Evolutionary conservation across 2,113 vertebrate species (phyloP).

Genomic region (Montifringilla adamsi): DNA sequence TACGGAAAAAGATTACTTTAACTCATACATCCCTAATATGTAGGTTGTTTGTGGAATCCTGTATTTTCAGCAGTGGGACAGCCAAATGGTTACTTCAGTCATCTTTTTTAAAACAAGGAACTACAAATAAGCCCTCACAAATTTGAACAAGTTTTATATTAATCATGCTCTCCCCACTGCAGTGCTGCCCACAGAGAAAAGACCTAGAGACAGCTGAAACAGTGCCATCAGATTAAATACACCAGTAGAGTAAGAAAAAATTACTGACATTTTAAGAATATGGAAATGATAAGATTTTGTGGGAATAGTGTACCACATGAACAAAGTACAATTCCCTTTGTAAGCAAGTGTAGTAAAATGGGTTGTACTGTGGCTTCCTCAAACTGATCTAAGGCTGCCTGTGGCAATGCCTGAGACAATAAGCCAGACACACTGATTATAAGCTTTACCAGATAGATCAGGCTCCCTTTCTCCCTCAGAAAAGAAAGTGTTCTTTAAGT

Average conservation of each 20-base stretch:
- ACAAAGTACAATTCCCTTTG: not conserved
- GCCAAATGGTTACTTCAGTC: not conserved
- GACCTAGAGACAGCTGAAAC: not conserved
- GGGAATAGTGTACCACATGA: not conserved
- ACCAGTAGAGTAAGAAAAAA: not conserved
- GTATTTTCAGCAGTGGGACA: not conserved
- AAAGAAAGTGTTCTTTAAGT: not conserved
- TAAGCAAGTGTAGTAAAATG: not conserved
- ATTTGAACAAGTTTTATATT: not conserved
- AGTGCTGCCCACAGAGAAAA: not conserved
- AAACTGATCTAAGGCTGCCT: not conserved
- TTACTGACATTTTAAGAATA: not conserved
- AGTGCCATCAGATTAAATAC: not conserved
- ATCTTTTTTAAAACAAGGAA: not conserved
- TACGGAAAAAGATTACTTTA: not conserved
- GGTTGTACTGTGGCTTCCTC: not conserved
- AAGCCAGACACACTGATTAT: slow-evolving; percentile 18
- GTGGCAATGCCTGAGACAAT: not conserved
- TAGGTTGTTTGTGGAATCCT: not conserved
- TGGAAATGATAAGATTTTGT: not conserved
- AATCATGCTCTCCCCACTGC: not conserved
- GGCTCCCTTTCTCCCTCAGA: not conserved
- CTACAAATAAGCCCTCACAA: not conserved
- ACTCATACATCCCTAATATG: not conserved
- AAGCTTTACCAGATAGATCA: not conserved